These are phyloP conservation scores for Cyanoliseus patagonus DNA, from an alignment of 2,113 vertebrate species.

Conservation along the genomic window DNA sequence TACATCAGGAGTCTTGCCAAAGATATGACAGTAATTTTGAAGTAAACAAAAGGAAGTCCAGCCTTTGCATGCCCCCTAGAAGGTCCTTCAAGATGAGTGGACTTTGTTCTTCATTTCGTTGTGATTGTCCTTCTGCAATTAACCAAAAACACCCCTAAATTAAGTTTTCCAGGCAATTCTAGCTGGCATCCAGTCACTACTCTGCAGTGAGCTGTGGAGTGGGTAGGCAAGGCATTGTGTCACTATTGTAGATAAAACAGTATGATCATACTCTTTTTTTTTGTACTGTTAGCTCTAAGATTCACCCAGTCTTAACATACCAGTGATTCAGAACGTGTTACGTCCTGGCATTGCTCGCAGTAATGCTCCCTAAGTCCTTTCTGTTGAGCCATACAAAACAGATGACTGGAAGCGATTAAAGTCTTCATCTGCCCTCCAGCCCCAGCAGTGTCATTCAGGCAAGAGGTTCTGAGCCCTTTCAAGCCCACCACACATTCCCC, in stretches of 20 bases:
- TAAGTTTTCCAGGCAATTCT: neutral
- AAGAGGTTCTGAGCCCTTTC: constrained; percentile 42
- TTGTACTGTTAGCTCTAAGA: neutral
- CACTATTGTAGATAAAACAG: neutral
- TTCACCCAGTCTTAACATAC: neutral
- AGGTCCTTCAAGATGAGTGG: neutral
- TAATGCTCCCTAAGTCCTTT: neutral
- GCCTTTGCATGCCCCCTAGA: neutral
- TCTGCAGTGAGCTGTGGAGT: neutral
- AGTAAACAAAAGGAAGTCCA: neutral
- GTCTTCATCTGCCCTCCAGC: constrained; percentile 41
- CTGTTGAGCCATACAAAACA: constrained; percentile 13
- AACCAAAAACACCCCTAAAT: neutral
- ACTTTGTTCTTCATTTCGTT: neutral
- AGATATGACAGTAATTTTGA: neutral
- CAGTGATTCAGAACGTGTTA: neutral
- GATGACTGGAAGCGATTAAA: constrained; percentile 55
- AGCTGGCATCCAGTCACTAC: neutral
- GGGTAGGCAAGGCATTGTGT: neutral
- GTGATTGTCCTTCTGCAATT: neutral
- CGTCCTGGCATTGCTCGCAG: neutral
- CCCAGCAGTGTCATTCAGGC: constrained; percentile 4
- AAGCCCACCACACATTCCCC: constrained; percentile 26
- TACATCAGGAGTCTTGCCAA: constrained; percentile 12
- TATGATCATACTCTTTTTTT: neutral